Evolutionary conservation across 2,888 invertebrate genomes (phyloP), one percentile per base, ranked within the genome.

Genomic region (Habroteleia sp.): DNA sequence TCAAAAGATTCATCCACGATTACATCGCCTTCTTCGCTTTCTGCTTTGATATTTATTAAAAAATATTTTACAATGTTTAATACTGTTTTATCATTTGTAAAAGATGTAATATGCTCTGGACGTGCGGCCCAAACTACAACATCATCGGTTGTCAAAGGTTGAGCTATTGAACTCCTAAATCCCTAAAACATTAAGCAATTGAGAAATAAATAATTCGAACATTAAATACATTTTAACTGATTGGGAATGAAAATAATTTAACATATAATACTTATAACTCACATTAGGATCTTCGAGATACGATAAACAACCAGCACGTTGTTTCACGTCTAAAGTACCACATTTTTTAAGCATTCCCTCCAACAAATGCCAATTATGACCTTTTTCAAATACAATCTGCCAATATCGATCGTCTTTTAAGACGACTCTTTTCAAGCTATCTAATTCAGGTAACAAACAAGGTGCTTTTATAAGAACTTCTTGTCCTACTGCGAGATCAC

Each of bases 371-470:
- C 97, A 97, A 87, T 97, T 97, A 66, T 94, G 91, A 37, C 93
- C 93, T 62, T 93, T 90, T 80, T 94, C 93, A 89, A 97, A 97
- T 6, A 92, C 91, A 39, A 97, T 93, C 0, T 95, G 94, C 97
- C 97, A 97, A 88, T 97, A 98, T 41, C 97, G 90, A 1, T 94
- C 93, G 87, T 97, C 97, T 77, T 94, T 91, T 3, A 97, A 91
- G 78, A 92, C 91, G 5, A 97, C 94, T 86, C 94, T 93, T 72
- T 92, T 91, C 33, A 98, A 88, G 0, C 92, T 91, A 79, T 92
- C 91, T 58, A 97, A 89, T 82, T 96, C 95, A 0, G 98, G 97
- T 35, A 98, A 89, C 71, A 97, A 91, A 84, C 95, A 96, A 0
- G 97, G 98, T 0, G 96, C 97, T 84, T 91, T 92, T 79, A 95